phyloP scores from a whole-genome alignment of 2,888 invertebrate species.

The Apodemia hepburni region DNA sequence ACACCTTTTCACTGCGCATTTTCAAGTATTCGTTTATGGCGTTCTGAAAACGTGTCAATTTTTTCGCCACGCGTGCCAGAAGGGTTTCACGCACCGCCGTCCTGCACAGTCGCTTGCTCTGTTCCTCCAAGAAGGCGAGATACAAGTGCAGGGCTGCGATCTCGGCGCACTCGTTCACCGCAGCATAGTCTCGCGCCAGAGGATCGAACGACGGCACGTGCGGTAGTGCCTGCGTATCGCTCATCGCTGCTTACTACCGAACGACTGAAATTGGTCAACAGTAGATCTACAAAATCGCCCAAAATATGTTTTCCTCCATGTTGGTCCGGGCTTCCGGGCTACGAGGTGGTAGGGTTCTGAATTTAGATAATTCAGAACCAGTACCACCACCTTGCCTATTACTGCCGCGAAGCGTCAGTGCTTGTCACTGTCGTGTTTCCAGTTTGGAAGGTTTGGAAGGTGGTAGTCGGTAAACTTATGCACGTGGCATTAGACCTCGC shows the following conservation, averaged over 20 bases:
- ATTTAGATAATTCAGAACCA: too few relatives aligned
- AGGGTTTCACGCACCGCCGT: slow-evolving; percentile 13
- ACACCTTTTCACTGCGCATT: slow-evolving; percentile 8
- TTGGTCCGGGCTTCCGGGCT: too few relatives aligned
- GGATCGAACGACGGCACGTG: slow-evolving; percentile 15
- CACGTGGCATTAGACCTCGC: too few relatives aligned
- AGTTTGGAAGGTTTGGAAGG: too few relatives aligned
- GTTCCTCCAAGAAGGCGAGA: too few relatives aligned
- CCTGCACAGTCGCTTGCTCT: background rate
- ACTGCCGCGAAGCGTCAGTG: too few relatives aligned
- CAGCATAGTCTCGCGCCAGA: slow-evolving; percentile 14
- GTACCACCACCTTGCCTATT: too few relatives aligned
- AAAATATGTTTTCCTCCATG: too few relatives aligned
- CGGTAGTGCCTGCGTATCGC: background rate
- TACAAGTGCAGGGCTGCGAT: slow-evolving; percentile 13
- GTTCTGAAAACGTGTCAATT: slow-evolving; percentile 14
- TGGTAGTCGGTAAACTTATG: too few relatives aligned
- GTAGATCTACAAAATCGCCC: background rate
- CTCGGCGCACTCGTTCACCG: slow-evolving; percentile 11
- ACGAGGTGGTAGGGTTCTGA: too few relatives aligned
- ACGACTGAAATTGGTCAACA: background rate
- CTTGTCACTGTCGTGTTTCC: too few relatives aligned
- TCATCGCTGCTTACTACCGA: background rate
- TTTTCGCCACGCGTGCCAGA: slow-evolving; percentile 10
- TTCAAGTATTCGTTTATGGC: slow-evolving; percentile 4